Percentiles rank a stretch among this genome's conserved stretches.
phyloP scores from a whole-genome alignment of 2,113 vertebrate genomes.

The Pollachius pollachius region DNA sequence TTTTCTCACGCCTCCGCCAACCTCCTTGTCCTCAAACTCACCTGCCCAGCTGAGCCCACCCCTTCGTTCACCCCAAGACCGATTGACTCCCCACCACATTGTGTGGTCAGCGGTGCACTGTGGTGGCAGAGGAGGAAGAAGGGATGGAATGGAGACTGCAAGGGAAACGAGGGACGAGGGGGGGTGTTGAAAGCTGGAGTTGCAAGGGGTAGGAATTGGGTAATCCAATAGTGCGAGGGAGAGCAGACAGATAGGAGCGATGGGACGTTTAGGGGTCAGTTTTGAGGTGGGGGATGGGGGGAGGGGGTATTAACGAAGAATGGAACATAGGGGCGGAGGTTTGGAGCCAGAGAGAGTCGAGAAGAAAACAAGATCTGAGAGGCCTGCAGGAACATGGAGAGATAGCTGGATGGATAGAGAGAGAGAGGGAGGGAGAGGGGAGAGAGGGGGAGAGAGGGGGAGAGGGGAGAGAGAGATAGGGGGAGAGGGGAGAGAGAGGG shows the following conservation, averaged over 20 bases:
- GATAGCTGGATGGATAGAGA: no score
- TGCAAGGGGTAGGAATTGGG: conserved; percentile 4
- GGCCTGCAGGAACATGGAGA: no score
- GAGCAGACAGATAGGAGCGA: background rate
- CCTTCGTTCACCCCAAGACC: background rate
- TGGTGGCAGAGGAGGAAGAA: no score
- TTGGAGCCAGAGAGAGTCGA: background rate
- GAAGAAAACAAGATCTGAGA: no score
- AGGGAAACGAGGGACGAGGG: no score
- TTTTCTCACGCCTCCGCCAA: no score
- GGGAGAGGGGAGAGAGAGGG: conserved; percentile 34
- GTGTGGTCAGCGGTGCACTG: background rate
- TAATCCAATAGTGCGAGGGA: conserved; percentile 11
- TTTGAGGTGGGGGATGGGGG: background rate
- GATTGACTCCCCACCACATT: background rate
- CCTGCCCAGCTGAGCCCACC: no score
- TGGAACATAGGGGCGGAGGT: conserved; percentile 15
- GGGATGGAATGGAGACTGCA: no score
- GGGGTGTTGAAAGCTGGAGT: background rate
- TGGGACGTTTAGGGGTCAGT: background rate
- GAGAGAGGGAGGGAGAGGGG: background rate
- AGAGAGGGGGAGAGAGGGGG: background rate
- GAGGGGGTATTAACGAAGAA: background rate
- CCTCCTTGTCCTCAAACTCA: no score
- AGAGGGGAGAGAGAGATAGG: conserved; percentile 18